Evolutionary conservation across 2,888 invertebrate species (phyloP).

Genomic region (Colostygia pectinataria): DNA sequence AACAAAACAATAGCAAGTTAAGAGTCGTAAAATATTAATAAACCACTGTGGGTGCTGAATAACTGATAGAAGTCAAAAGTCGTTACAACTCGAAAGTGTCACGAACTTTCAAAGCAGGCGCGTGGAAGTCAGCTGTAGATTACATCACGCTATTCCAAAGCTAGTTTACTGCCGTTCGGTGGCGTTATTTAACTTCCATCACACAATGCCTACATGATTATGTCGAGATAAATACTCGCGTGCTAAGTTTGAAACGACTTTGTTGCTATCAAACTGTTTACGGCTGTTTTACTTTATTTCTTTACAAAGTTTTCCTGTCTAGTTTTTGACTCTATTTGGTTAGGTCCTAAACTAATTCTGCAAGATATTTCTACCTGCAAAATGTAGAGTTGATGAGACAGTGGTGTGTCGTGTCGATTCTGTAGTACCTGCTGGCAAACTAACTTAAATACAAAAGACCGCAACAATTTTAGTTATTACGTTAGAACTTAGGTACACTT

Average conservation of each 20-base stretch:
- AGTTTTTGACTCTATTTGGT: constrained; percentile 9
- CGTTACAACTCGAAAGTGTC: constrained; percentile 44
- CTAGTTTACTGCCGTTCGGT: constrained; percentile 52
- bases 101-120: constrained; percentile 40
- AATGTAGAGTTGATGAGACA: constrained; percentile 3
- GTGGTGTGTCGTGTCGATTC: not conserved
- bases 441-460: too few relatives aligned
- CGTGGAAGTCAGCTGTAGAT: constrained; percentile 48
- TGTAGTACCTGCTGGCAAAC: not conserved
- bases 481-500: too few relatives aligned
- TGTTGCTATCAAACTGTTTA: constrained; percentile 24
- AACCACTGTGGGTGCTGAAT: constrained; percentile 30
- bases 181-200: constrained; percentile 64
- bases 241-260: constrained; percentile 42
- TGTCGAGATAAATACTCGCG: constrained; percentile 56
- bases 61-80: constrained; percentile 39
- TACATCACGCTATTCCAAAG: constrained; percentile 55
- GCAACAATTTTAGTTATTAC: too few relatives aligned
- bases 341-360: constrained; percentile 6
- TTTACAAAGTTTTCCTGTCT: constrained; percentile 14
- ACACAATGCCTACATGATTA: constrained; percentile 50
- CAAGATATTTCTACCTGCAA: not conserved
- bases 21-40: constrained; percentile 36
- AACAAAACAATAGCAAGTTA: constrained; percentile 1
- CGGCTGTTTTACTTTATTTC: constrained; percentile 19